Evolutionary conservation across 2,113 vertebrate species (phyloP), one percentile per base, ranked within the genome.

Genomic region (Tachycineta bicolor): DNA sequence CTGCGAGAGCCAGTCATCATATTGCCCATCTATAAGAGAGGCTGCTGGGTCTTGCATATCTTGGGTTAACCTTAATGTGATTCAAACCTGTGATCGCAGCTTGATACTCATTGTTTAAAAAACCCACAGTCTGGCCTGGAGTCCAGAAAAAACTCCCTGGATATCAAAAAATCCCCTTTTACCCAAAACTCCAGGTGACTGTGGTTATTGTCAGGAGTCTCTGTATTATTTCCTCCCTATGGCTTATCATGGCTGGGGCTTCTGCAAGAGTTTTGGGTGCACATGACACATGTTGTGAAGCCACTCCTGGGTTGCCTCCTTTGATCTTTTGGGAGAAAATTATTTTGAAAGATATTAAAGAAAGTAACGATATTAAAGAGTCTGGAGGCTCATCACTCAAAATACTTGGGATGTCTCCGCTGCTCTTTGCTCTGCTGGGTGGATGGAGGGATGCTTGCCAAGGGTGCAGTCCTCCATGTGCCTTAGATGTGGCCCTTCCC

Each of bases 11-110:
- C 24, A 60, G 12, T 60, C 34, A 18, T 60, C 34, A 11, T 19
- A 60, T 39, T 26, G 19, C 24, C 16, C 11, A 18, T 39, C 59
- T 39, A 18, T 19, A 37, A 37, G 34, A 43, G 56, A 63, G 77
- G 21, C 74, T 58, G 74, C 88, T 87, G 77, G 67, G 62, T 87
- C 90, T 93, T 90, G 81, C 65, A 55, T 59, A 52, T 65, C 65
- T 93, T 91, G 55, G 90, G 78, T 90, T 95, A 94, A 93, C 93
- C 93, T 70, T 87, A 93, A 84, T 82, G 82, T 24, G 34, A 28
- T 53, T 24, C 62, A 59, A 84, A 34, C 56, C 88, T 94, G 18
- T 78, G 78, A 87, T 94, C 85, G 87, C 50, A 65, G 62, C 33
- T 56, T 63, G 74, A 73, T 71, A 81, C 62, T 60, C 80, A 37